Evolutionary conservation across 2,888 invertebrate genomes (phyloP).

Genomic region (Tyria jacobaeae): DNA sequence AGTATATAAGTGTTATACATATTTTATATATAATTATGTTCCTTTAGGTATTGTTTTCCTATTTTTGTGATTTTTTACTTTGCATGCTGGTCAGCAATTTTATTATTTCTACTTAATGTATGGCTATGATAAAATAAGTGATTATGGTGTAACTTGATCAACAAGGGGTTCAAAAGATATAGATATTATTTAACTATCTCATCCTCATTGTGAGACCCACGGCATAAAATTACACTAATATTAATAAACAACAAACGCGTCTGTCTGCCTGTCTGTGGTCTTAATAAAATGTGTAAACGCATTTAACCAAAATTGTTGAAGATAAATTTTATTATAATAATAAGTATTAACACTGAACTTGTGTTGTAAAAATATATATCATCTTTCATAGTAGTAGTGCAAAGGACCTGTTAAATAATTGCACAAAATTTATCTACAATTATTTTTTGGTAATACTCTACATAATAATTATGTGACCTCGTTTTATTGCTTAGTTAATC

Average conservation of each 20-base stretch:
- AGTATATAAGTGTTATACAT: constrained; percentile 64
- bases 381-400: constrained; percentile 19
- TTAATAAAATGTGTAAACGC: constrained; percentile 24
- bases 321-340: constrained; percentile 54
- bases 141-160: constrained; percentile 18
- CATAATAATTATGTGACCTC: constrained; percentile 32
- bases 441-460: constrained; percentile 37
- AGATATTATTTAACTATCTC: constrained; percentile 6
- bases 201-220: constrained; percentile 12
- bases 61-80: constrained; percentile 58
- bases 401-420: constrained; percentile 24
- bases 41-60: constrained; percentile 54
- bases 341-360: not conserved
- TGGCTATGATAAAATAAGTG: constrained; percentile 42
- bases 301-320: constrained; percentile 56
- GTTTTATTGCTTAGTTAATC: constrained; percentile 30
- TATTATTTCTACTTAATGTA: constrained; percentile 36
- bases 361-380: not conserved
- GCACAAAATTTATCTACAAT: constrained; percentile 62
- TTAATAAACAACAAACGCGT: too few relatives aligned
- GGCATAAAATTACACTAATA: constrained; percentile 3
- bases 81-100: constrained; percentile 72
- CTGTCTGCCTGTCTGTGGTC: constrained; percentile 7
- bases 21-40: constrained; percentile 59
- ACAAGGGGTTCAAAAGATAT: constrained; percentile 15